Evolutionary conservation across 2,888 invertebrate species (phyloP), one percentile per base, ranked within the genome.

Genomic region (Mythimna vitellina): DNA sequence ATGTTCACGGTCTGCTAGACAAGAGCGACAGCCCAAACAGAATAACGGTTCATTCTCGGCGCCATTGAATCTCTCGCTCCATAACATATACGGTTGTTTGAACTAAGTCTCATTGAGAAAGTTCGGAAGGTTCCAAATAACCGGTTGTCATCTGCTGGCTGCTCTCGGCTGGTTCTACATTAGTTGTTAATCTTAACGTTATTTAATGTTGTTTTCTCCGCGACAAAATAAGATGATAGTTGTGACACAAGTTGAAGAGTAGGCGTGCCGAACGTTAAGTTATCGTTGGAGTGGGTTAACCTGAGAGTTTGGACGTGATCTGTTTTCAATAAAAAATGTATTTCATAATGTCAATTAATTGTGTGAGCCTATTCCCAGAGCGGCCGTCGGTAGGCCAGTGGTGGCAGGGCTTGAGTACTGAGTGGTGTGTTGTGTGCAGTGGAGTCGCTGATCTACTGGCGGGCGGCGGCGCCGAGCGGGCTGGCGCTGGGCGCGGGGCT

Each of bases 401-500:
- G 4, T 2, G 7, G 32, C 25, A 29, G 42, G 49, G 66, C 17
- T 42, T 14, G 22, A 38, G 1, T 42, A n/a, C 1, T 73, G 38
- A 77, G 1, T 9, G 25, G 35, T 46, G 29, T 46, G 69, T 56
- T 38, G 60, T 64, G 63, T 97, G 12, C 97, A 99, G 99, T 99
- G 97, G 98, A 99, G 96, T 98, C 99, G 92, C 97, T 99, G 95
- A 98, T 99, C 94, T 99, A 99, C 97, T 99, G 99, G 99, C 98
- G 99, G 86, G 98, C 99, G 96, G 98, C 99, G 87, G 98, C 98
- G 96, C 99, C 98, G 96, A 98, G 99, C 84, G 99, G 99, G 86
- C 97, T 98, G 89, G 99, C 99, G 84, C 99, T 99, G 94, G 99
- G 99, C 92, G 98, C 98, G 87, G 98, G 98, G 87, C 97, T 99